phyloP scores from a whole-genome alignment of 2,888 invertebrate species.

The Atrina japonica region DNA sequence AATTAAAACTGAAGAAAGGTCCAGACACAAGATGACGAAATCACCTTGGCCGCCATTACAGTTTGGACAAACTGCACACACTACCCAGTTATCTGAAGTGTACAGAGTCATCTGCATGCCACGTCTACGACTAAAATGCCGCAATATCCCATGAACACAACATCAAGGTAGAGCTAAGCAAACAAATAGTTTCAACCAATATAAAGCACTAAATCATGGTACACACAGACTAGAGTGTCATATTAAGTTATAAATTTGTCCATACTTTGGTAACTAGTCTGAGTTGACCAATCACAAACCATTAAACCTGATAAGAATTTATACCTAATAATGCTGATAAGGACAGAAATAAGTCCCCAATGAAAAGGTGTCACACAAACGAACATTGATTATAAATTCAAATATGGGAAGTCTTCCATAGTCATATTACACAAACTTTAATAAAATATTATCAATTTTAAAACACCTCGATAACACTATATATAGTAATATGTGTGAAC shows the following conservation, averaged over 20 bases:
- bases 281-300: conserved; percentile 3
- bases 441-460: neutral
- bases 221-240: conserved; percentile 49
- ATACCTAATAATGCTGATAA: no score
- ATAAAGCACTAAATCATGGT: conserved; percentile 54
- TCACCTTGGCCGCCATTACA: no score
- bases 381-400: neutral
- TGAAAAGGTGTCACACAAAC: conserved; percentile 5
- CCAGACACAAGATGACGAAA: no score
- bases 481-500: no score
- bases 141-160: conserved; percentile 14
- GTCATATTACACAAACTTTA: neutral
- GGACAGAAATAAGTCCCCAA: no score
- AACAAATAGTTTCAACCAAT: conserved; percentile 48
- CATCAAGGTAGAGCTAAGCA: conserved; percentile 21
- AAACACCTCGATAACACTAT: no score
- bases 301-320: neutral
- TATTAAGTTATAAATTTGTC: conserved; percentile 51
- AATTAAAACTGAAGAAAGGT: neutral
- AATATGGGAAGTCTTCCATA: no score
- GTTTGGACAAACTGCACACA: no score
- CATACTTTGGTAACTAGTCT: conserved; percentile 58
- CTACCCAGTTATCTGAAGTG: no score
- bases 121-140: conserved; percentile 41
- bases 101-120: conserved; percentile 1